A percentile compares a stretch with the other conserved stretches of the same genome.
Evolutionary conservation across 1,140 invertebrate genomes (phyloP).

Genomic region (Drosophila arizonae): DNA sequence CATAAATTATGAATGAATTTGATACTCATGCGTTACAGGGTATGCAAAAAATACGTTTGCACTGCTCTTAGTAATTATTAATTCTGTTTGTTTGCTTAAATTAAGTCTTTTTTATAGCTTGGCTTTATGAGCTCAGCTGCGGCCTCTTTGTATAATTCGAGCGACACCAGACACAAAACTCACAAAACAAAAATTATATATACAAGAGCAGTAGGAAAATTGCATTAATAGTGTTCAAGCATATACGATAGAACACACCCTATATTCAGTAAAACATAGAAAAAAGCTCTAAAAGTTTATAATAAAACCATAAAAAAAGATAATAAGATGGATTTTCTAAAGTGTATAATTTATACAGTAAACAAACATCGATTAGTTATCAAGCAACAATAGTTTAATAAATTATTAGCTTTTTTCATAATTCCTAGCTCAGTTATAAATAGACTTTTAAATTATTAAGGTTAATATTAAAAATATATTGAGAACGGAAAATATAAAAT

Average conservation of each 20-base stretch:
- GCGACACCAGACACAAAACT: background rate
- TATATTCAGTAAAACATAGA: background rate
- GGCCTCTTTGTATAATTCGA: constrained; percentile 23
- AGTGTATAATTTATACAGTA: too few species aligned
- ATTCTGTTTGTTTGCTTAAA: constrained; percentile 4
- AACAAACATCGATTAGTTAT: background rate
- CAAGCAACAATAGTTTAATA: background rate
- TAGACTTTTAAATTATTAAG: too few species aligned
- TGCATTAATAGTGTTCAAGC: background rate
- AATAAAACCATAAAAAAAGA: background rate
- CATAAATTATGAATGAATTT: background rate
- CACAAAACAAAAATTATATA: constrained; percentile 1
- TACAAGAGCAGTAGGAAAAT: background rate
- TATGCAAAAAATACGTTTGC: background rate
- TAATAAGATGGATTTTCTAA: too few species aligned
- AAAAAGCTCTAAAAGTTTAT: background rate
- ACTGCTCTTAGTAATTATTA: constrained; percentile 1
- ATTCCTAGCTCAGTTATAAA: too few species aligned
- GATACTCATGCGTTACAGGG: background rate
- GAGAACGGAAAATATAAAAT: too few species aligned
- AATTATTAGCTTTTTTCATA: background rate
- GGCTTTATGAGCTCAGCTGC: constrained; percentile 34
- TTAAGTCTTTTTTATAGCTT: constrained; percentile 39
- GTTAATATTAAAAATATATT: too few species aligned
- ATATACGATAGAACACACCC: background rate